phyloP scores from a whole-genome alignment of 2,113 vertebrate genomes.

The Nanorana parkeri region DNA sequence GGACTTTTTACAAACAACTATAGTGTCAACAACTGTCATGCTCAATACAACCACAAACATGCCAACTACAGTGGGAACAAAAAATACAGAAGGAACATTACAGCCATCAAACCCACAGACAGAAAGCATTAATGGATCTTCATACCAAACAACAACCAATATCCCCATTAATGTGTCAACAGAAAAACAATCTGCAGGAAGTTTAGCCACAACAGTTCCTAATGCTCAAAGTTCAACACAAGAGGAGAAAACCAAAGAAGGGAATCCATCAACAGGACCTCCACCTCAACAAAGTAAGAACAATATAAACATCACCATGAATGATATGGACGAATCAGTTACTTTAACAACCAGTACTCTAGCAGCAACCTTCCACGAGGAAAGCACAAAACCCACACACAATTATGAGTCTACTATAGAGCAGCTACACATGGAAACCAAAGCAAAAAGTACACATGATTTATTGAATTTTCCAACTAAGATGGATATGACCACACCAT shows the following conservation, averaged over 20 bases:
- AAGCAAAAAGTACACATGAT: neutral
- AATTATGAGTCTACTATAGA: conserved; percentile 12
- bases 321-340: conserved; percentile 10
- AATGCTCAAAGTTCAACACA: conserved; percentile 9
- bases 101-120: neutral
- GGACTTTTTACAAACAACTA: conserved; percentile 31
- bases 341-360: neutral
- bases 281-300: conserved; percentile 20
- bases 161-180: neutral
- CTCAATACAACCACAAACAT: neutral
- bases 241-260: neutral
- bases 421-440: neutral
- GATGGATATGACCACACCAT: neutral
- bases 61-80: conserved; percentile 3
- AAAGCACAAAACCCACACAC: neutral
- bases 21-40: neutral
- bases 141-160: neutral
- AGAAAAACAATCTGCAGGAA: conserved; percentile 5
- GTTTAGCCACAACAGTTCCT: neutral
- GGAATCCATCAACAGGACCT: neutral
- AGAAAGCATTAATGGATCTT: neutral
- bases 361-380: neutral
- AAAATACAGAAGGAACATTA: neutral
- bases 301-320: conserved; percentile 10
- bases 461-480: neutral